These are phyloP conservation scores for Petrocephalus microphthalmus DNA, from an alignment of 2,113 vertebrate species.

Conservation along the genomic window DNA sequence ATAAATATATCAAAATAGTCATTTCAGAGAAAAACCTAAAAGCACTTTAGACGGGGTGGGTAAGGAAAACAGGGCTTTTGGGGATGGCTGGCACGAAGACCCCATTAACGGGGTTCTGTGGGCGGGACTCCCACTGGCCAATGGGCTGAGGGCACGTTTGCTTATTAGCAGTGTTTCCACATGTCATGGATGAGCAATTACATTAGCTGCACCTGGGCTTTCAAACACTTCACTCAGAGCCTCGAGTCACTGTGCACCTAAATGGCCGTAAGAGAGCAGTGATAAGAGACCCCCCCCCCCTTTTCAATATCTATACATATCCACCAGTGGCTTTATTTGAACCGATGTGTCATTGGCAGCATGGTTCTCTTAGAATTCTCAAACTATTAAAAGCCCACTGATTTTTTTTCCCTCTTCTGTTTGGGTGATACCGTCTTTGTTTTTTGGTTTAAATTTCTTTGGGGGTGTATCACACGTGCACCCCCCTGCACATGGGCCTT, in stretches of 20 bases:
- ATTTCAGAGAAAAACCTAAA: not conserved
- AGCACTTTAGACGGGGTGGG: not conserved
- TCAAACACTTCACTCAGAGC: not conserved
- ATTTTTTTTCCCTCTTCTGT: not conserved
- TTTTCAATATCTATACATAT: not conserved
- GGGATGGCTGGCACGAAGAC: not conserved
- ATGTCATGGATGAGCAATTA: not conserved
- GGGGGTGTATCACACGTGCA: not conserved
- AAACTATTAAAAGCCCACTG: not conserved
- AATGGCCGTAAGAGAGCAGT: not conserved
- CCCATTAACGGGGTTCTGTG: not conserved
- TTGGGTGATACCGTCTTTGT: not conserved
- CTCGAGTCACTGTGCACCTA: not conserved
- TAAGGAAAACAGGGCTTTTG: not conserved
- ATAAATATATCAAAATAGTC: not conserved
- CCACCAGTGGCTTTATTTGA: not conserved
- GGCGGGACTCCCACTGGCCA: not conserved
- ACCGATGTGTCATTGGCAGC: not conserved
- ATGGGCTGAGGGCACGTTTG: not conserved
- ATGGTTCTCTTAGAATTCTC: not conserved
- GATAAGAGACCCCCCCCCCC: not conserved
- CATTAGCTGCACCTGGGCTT: not conserved
- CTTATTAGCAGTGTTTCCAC: not conserved
- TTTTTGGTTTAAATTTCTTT: not conserved
- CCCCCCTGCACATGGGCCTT: not conserved